These are phyloP conservation scores for Sinella curviseta DNA, from an alignment of 1,140 invertebrate species.

Conservation along the genomic window DNA sequence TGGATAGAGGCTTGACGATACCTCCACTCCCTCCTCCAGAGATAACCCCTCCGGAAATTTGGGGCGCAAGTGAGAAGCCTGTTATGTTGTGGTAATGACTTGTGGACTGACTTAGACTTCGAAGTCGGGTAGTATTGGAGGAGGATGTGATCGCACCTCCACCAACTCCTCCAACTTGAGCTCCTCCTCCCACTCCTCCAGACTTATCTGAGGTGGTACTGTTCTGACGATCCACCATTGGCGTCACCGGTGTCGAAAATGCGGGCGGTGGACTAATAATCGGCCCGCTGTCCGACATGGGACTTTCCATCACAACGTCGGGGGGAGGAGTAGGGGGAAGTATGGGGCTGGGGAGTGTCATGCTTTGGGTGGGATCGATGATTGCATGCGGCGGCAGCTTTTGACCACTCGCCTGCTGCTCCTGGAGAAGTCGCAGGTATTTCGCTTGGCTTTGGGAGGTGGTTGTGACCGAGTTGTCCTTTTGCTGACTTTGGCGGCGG, in stretches of 20 bases:
- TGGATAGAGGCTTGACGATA: constrained; percentile 22
- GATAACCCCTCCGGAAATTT: no score
- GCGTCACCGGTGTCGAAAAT: constrained; percentile 47
- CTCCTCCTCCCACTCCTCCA: background rate
- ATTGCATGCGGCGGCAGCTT: background rate
- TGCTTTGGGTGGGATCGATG: constrained; percentile 15
- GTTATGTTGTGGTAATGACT: constrained; percentile 28
- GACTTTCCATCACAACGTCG: constrained; percentile 47
- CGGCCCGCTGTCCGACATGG: constrained; percentile 48
- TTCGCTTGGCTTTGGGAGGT: background rate
- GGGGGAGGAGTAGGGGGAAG: constrained; percentile 44
- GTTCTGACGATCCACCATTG: constrained; percentile 48
- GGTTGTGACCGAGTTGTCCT: background rate
- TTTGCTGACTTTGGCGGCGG: background rate
- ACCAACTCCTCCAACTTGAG: no score
- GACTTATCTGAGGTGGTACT: constrained; percentile 47
- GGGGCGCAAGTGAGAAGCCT: constrained; percentile 24
- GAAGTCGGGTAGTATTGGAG: background rate
- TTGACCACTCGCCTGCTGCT: background rate
- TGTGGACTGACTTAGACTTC: constrained; percentile 6
- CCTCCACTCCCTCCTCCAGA: constrained; percentile 13
- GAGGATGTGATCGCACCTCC: background rate
- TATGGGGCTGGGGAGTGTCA: constrained; percentile 46
- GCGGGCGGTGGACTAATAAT: constrained; percentile 48
- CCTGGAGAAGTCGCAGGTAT: background rate